Evolutionary conservation across 1,140 invertebrate species (phyloP).

Genomic region (Propsilocerus akamusi): DNA sequence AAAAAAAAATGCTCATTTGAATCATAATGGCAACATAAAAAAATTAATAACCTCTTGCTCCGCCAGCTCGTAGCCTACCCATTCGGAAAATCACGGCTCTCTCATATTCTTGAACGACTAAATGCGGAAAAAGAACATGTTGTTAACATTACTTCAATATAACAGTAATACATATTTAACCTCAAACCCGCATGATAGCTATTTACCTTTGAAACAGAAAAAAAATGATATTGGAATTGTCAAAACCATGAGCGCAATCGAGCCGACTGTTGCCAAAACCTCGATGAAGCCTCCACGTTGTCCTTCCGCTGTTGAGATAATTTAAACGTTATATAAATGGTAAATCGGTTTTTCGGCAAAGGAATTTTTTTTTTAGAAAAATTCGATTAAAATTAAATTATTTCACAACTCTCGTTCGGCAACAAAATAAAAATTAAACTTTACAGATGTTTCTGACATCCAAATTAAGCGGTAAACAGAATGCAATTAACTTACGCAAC

Average conservation of each 20-base stretch:
- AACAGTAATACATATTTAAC: no score
- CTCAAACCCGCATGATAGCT: no score
- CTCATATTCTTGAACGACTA: slow-evolving; percentile 51
- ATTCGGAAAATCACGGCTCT: slow-evolving; percentile 78
- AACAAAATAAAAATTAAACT: no score
- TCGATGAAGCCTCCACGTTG: slow-evolving; percentile 49
- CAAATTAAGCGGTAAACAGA: no score
- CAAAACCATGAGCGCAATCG: slow-evolving; percentile 54
- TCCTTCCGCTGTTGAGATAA: slow-evolving; percentile 32
- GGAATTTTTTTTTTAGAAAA: background rate
- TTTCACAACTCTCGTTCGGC: no score
- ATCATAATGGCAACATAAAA: slow-evolving; percentile 25
- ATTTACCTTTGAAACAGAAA: slow-evolving; percentile 51
- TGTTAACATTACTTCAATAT: no score
- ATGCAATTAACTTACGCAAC: background rate
- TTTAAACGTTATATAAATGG: no score
- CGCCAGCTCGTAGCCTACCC: slow-evolving; percentile 60
- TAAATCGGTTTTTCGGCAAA: no score
- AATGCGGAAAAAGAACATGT: no score
- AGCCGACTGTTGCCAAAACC: slow-evolving; percentile 58
- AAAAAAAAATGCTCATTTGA: no score
- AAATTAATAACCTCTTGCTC: slow-evolving; percentile 45
- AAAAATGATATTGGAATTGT: slow-evolving; percentile 74
- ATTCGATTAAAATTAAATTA: background rate
- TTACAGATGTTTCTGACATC: no score